Percentiles rank a stretch among this genome's conserved stretches.
These are phyloP conservation scores for Diachrysia chrysitis DNA, from an alignment of 2,888 invertebrate species.

Conservation along the genomic window DNA sequence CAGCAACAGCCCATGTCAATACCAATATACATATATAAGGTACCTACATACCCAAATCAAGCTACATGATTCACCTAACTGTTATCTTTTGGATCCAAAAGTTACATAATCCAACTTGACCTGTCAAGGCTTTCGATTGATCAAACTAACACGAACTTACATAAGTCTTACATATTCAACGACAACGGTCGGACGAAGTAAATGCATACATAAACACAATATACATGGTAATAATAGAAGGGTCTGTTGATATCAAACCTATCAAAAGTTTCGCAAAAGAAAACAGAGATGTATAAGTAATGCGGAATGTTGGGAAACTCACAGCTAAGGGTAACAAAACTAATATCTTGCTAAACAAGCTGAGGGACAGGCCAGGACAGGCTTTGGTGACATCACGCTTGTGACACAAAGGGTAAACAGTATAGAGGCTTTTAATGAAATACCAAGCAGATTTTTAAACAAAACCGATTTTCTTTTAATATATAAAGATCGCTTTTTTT, in stretches of 20 bases:
- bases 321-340: constrained; percentile 37
- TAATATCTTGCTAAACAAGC: constrained; percentile 40
- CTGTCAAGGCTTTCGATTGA: not conserved
- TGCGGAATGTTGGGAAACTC: constrained; percentile 50
- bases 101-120: constrained; percentile 1
- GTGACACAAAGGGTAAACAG: not conserved
- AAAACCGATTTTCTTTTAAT: no score
- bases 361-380: no score
- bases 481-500: no score
- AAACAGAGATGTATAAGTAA: constrained; percentile 45
- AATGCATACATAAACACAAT: constrained; percentile 18
- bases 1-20: no score
- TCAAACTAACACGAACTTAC: constrained; percentile 1
- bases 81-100: not conserved
- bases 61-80: not conserved
- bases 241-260: constrained; percentile 41
- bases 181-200: constrained; percentile 7
- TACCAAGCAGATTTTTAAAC: no score
- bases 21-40: not conserved
- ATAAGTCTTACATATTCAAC: not conserved
- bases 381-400: not conserved
- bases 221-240: constrained; percentile 21
- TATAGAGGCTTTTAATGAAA: not conserved
- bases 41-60: not conserved
- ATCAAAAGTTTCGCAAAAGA: constrained; percentile 39